Percentiles rank a stretch among this genome's conserved stretches.
These are phyloP conservation scores for Macropis europaea DNA, from an alignment of 2,888 invertebrate genomes.

Conservation along the genomic window DNA sequence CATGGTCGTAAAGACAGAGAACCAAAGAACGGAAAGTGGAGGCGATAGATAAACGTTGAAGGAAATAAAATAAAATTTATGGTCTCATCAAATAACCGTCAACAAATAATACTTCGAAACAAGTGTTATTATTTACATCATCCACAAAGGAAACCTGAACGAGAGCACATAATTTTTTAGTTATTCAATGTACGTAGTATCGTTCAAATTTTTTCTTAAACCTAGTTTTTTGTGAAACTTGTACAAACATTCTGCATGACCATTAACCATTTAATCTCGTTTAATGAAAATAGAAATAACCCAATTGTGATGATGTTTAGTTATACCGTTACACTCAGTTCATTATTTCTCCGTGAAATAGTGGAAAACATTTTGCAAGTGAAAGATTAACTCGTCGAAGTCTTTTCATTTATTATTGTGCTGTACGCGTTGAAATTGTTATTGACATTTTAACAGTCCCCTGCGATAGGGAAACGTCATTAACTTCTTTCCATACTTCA, in stretches of 20 bases:
- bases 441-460: conserved; percentile 10
- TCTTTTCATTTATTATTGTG: neutral
- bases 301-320: neutral
- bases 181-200: no score
- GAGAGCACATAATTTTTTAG: no score
- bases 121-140: conserved; percentile 8
- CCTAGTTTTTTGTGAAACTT: no score
- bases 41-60: conserved; percentile 18
- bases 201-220: no score
- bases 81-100: conserved; percentile 23
- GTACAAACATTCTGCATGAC: no score
- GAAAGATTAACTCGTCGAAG: neutral
- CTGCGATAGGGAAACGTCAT: neutral
- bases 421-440: neutral
- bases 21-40: conserved; percentile 17
- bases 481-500: conserved; percentile 2
- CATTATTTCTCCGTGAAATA: no score
- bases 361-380: no score
- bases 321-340: neutral
- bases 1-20: conserved; percentile 27
- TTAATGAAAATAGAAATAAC: no score
- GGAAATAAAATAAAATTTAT: conserved; percentile 17
- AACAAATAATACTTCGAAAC: neutral
- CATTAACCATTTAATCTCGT: no score
- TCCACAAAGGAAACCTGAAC: no score